Base-by-base conservation (phyloP, 2,888 invertebrate species). In the Ormyrus nitidulus region DNA sequence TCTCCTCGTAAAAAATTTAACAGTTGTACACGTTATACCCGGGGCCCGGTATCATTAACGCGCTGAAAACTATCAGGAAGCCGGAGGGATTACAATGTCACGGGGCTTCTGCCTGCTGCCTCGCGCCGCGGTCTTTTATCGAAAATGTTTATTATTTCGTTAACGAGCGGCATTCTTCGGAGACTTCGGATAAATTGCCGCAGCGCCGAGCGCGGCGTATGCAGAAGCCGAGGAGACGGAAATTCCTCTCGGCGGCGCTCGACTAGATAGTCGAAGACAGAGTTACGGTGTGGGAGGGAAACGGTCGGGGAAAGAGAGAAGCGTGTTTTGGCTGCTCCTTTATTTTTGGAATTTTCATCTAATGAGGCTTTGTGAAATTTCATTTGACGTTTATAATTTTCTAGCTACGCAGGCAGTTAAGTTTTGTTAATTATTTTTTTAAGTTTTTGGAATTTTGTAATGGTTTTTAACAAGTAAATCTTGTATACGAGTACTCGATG, bases 111-210 rank as follows among this genome's bases (percentile, higher is more conserved):
- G 19, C 10, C 11, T 8, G 10, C 19, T 46, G 10, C 53, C 61
- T 61, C n/a, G 34, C 7, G 9, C 46, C 51, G 49, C 54, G n/a
- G 11, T 7, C 53, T 68, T 65, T 83, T 84, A 84, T 82, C 82
- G 81, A 81, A 64, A 58, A 65, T 65, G 56, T 77, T 77, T 72
- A 72, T 83, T 81, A 81, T 82, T 84, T 78, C 71, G 76, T 82
- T 83, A 84, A 83, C 77, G 70, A 83, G 77, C 74, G 75, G 70
- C 69, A 71, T 53, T 69, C 44, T 71, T 46, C 19, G 13, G 44
- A 54, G 64, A 58, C 64, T 64, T 13, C 19, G 7, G 65, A 77
- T 64, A 65, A 71, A 71, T 77, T 44, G 51, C 70, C 49, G 48
- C 11, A 44, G 64, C 6, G n/a, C 7, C 13, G 13, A 34, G 19